Evolutionary conservation across 2,888 invertebrate species (phyloP), one percentile per base, ranked within the genome.

Genomic region (Choristoneura rosaceana): DNA sequence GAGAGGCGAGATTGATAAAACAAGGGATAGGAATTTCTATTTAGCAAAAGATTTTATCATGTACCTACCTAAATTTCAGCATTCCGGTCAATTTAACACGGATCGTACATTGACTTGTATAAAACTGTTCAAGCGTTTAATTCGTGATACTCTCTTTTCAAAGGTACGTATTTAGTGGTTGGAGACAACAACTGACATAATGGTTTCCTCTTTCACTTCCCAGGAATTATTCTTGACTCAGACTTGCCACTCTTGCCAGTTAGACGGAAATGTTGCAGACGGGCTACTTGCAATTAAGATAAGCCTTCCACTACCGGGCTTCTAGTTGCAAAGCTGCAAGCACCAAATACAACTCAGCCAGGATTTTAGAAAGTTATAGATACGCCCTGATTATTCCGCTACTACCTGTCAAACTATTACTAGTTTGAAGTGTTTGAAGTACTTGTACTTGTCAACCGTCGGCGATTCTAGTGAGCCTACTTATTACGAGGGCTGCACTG

Each of bases 241-340:
- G 25, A 25, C 25, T 25, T 25, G 33, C 43, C 15, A 34, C 34
- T 15, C 15, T 50, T 33, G 8, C 34, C 63, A 33, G 9, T 50
- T 62, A 64, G 45, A 50, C 34, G 64, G 63, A 50, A 64, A 50
- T 64, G 47, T 33, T 45, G 63, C 45, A 47, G 64, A 64, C 64
- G 45, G 47, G 64, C 50, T 64, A 15, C 15, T 50, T 34, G 50
- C 64, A 47, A 64, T 64, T 64, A 64, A 64, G 64, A 64, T 64
- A 64, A 50, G 64, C 34, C 33, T 34, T 33, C 50, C 34, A 10
- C 62, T 33, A 33, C 47, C 43, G 14, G 41, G 25, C 34, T 15
- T 43, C 45, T n/a, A 34, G 25, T n/a, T 64, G 12, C 47, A n/a
- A 50, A n/a, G 12, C n/a, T n/a, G n/a, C 55, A 25, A n/a, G 12